Conservation (phyloP, 2,113 vertebrate species). For the Dipodomys stephensi region DNA sequence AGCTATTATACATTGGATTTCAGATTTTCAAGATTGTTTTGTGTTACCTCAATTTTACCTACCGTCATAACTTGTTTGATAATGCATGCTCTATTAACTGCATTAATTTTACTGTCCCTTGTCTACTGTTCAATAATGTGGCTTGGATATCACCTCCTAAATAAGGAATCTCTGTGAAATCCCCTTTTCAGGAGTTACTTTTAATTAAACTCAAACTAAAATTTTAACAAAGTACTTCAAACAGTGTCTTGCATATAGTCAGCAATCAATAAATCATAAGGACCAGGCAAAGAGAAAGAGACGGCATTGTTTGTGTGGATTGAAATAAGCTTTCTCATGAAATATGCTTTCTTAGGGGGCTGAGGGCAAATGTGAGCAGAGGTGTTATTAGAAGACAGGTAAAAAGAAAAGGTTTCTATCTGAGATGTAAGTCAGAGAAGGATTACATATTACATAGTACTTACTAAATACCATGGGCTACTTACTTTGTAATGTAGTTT, state of each 20-base stretch:
- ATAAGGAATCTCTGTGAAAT: not conserved
- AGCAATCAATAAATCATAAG: not conserved
- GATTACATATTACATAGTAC: too few species aligned
- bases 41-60: not conserved
- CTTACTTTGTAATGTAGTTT: not conserved
- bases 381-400: not conserved
- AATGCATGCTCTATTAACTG: not conserved
- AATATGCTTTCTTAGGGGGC: not conserved
- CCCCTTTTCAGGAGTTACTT: not conserved
- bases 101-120: not conserved
- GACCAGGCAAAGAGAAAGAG: not conserved
- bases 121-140: not conserved
- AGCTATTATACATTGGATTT: not conserved
- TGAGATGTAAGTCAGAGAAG: not conserved
- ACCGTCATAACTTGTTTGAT: not conserved
- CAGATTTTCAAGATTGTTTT: not conserved
- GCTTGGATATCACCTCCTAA: not conserved
- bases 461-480: too few species aligned
- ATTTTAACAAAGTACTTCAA: not conserved
- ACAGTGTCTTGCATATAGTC: not conserved
- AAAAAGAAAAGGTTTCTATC: not conserved
- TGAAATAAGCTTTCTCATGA: not conserved
- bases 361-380: not conserved
- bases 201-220: conserved; percentile 26
- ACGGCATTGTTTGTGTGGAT: not conserved